phyloP scores from a whole-genome alignment of 2,888 invertebrate species.

The Heliconius ismenius region DNA sequence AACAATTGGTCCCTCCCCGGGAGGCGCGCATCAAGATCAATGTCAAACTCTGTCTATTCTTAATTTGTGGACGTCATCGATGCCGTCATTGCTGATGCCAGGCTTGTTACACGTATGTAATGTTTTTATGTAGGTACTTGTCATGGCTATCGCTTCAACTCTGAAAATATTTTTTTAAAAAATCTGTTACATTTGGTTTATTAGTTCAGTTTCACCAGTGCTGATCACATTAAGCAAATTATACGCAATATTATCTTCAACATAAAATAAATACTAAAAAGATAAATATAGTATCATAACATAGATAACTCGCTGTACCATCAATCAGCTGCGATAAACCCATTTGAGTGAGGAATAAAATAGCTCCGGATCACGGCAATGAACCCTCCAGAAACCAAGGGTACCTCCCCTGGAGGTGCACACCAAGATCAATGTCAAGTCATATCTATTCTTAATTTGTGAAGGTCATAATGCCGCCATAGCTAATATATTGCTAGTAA shows the following conservation, averaged over 20 bases:
- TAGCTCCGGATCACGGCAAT: slow-evolving; percentile 39
- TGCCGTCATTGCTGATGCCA: slow-evolving; percentile 30
- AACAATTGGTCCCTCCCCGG: slow-evolving; percentile 35
- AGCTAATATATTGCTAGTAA: not conserved
- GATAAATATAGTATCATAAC: too few relatives aligned
- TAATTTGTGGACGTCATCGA: slow-evolving; percentile 36
- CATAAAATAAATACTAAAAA: too few relatives aligned
- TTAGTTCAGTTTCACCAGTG: too few relatives aligned
- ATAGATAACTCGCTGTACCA: not conserved
- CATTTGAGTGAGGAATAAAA: slow-evolving; percentile 35
- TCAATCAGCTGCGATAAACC: slow-evolving; percentile 20
- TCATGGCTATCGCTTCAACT: too few relatives aligned
- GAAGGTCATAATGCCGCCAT: slow-evolving; percentile 39
- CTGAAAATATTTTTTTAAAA: too few relatives aligned
- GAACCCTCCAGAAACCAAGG: slow-evolving; percentile 38
- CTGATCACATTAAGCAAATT: too few relatives aligned
- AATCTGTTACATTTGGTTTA: too few relatives aligned
- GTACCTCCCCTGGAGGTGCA: slow-evolving; percentile 34
- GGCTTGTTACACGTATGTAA: not conserved
- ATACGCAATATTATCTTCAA: too few relatives aligned
- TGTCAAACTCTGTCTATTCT: slow-evolving; percentile 43
- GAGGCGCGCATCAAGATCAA: slow-evolving; percentile 36
- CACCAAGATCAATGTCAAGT: slow-evolving; percentile 40
- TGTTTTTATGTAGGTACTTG: not conserved
- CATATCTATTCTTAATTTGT: slow-evolving; percentile 38